These are phyloP conservation scores for Glossophaga mutica DNA, from an alignment of 2,797 vertebrate genomes.

Conservation along the genomic window DNA sequence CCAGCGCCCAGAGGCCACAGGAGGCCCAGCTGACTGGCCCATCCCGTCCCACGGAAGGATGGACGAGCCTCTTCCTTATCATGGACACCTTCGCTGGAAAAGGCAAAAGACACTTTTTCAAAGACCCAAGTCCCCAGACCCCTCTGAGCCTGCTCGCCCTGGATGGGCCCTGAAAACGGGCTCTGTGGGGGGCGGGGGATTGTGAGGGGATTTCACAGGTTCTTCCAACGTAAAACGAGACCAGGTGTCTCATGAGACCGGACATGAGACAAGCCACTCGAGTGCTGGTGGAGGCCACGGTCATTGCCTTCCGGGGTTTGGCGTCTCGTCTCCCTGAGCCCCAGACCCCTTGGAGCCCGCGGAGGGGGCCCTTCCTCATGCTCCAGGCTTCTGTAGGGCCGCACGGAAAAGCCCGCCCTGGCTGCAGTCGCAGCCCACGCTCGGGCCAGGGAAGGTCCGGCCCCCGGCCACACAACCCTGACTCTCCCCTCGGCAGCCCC, in stretches of 20 bases:
- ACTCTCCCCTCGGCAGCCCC: background rate
- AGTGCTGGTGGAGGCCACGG: fast-evolving
- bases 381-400: background rate
- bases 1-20: background rate
- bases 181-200: too few relatives aligned
- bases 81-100: background rate
- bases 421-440: background rate
- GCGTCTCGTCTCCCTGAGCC: background rate
- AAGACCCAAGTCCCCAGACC: background rate
- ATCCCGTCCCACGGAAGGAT: background rate
- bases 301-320: background rate
- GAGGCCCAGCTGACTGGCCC: background rate
- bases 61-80: background rate
- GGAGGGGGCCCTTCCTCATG: background rate
- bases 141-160: background rate
- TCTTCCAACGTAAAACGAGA: background rate
- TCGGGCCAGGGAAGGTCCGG: background rate
- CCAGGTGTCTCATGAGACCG: too few relatives aligned
- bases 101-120: background rate
- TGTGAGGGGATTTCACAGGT: background rate
- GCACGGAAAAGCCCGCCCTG: fast-evolving
- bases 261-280: fast-evolving
- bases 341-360: background rate
- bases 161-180: background rate
- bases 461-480: background rate